Conservation (phyloP, 2,113 vertebrate species). For the Cynocephalus volans region DNA sequence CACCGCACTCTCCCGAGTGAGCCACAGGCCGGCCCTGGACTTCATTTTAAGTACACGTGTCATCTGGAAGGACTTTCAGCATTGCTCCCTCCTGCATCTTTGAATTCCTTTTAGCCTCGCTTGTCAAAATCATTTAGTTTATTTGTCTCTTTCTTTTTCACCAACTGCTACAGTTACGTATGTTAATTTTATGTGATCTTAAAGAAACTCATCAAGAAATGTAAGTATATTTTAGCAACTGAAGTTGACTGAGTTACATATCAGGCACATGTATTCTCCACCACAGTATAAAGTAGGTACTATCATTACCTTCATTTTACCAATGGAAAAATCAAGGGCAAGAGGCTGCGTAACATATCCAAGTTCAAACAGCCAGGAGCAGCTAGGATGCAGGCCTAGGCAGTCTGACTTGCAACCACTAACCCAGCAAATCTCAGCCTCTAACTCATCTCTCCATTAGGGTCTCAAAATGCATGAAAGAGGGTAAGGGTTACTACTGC, state of each 20-base stretch:
- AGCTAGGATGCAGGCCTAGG: neutral
- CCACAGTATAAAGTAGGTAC: neutral
- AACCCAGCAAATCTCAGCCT: neutral
- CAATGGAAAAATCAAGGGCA: neutral
- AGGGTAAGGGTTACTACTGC: neutral
- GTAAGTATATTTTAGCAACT: constrained; percentile 6
- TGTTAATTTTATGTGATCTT: constrained; percentile 4
- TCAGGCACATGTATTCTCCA: neutral
- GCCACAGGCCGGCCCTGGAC: no score
- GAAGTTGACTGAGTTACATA: neutral
- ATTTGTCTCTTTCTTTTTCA: neutral
- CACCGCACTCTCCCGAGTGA: no score
- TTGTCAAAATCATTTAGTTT: neutral
- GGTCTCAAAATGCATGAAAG: neutral
- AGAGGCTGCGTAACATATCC: neutral
- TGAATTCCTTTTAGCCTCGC: neutral
- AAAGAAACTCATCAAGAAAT: neutral
- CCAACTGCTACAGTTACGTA: neutral
- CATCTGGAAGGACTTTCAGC: neutral
- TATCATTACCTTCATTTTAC: constrained; percentile 12
- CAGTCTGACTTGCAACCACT: neutral
- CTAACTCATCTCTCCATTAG: neutral
- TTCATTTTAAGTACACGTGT: neutral
- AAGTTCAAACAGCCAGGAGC: neutral
- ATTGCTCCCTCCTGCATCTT: neutral